Evolutionary conservation across 2,888 invertebrate species (phyloP), one percentile per base, ranked within the genome.

Genomic region (Taenaris catops): DNA sequence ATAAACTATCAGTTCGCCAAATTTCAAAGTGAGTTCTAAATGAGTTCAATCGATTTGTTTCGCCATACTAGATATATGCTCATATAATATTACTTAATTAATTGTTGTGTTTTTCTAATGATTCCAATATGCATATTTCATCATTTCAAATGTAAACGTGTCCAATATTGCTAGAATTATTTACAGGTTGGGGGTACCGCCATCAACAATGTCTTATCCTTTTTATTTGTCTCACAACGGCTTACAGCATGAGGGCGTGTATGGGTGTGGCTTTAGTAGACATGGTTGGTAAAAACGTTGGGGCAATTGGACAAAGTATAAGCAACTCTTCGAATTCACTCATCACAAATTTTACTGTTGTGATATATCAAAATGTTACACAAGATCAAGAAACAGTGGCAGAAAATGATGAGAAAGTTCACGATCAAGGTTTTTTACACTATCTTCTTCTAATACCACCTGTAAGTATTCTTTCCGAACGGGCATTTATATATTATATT

Each of bases 211-310:
- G 88, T 8, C 38, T 90, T 0, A 63, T 92, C 25, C 63, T 92
- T 25, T 90, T 91, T 49, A 55, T 87, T 6, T 80, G 89, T 1
- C 66, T 91, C 8, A 73, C 89, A 0, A 80, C 89, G 21, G 90
- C 89, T 1, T 92, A 91, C 62, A 89, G 89, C 4, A 87, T 91
- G 70, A 70, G 92, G 38, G 81, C 91, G 0, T 90, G 89, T 44
- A 84, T 92, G 62, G 91, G 92, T 0, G 90, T 92, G 0, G 89
- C 90, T 0, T 67, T 93, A 9, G 91, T 92, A 0, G 91, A 90
- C 1, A 92, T 93, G 91, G 68, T 66, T 0, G 48, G 56, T 7
- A 47, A 44, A n/a, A n/a, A n/a, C n/a, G n/a, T n/a, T n/a, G n/a
- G n/a, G n/a, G n/a, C n/a, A n/a, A n/a, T n/a, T 1, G 19, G 17